These are phyloP conservation scores for Nansenia antarctica DNA, from an alignment of 2,113 vertebrate species.

Conservation along the genomic window DNA sequence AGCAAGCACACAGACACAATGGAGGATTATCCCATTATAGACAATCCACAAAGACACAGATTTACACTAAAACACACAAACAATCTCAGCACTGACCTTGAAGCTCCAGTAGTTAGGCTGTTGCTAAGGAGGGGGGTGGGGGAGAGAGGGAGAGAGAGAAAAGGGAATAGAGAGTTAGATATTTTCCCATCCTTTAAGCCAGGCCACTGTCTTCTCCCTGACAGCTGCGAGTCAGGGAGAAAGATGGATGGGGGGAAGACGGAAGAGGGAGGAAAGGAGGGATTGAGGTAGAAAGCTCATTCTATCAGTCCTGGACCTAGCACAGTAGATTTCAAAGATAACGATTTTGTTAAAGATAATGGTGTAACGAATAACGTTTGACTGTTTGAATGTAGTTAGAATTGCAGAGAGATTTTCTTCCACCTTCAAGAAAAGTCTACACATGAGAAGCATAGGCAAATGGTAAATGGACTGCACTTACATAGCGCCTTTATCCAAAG, in stretches of 20 bases:
- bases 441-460: too few relatives aligned
- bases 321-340: not conserved
- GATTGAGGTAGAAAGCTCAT: slow-evolving; percentile 7
- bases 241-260: not conserved
- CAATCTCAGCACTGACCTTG: slow-evolving; percentile 90
- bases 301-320: slow-evolving; percentile 6
- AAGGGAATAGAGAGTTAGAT: slow-evolving; percentile 44
- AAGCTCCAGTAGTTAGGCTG: slow-evolving; percentile 99
- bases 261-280: not conserved
- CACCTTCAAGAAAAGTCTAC: not conserved
- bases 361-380: slow-evolving; percentile 16
- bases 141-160: slow-evolving; percentile 2
- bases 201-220: slow-evolving; percentile 18
- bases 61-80: slow-evolving; percentile 55
- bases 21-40: slow-evolving; percentile 29
- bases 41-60: slow-evolving; percentile 40
- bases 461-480: too few relatives aligned
- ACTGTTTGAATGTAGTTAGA: slow-evolving; percentile 4
- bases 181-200: slow-evolving; percentile 32
- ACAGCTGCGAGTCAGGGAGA: slow-evolving; percentile 2
- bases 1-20: slow-evolving; percentile 48
- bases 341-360: not conserved
- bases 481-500: too few relatives aligned
- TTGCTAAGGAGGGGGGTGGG: slow-evolving; percentile 68
- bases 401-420: too few relatives aligned